phyloP scores from a whole-genome alignment of 1,140 invertebrate species.

The Cyphomyrmex costatus region DNA sequence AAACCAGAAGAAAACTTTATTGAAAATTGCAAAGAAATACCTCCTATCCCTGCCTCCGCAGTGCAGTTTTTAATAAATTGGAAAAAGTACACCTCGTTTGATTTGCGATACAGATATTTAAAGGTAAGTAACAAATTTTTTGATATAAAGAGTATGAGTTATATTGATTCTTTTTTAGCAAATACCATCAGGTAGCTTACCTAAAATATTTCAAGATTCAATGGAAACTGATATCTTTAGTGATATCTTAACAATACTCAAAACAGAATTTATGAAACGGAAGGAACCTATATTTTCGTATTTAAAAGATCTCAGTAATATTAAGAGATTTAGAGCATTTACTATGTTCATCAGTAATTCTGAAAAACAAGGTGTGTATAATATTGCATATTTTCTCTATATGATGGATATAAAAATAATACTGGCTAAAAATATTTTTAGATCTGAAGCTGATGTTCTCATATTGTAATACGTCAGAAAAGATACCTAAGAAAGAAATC shows the following conservation, averaged over 20 bases:
- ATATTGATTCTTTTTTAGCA: conserved; percentile 84
- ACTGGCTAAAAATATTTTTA: conserved; percentile 73
- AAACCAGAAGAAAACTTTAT: conserved; percentile 25
- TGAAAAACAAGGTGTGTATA: conserved; percentile 84
- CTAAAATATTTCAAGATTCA: conserved; percentile 88
- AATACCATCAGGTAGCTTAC: conserved; percentile 86
- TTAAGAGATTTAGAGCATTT: conserved; percentile 85
- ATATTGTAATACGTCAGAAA: conserved; percentile 76
- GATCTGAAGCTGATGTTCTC: conserved; percentile 79
- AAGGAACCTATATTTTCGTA: conserved; percentile 80
- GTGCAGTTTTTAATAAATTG: conserved; percentile 88
- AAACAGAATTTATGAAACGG: conserved; percentile 81
- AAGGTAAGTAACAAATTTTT: conserved; percentile 77
- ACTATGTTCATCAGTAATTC: conserved; percentile 83
- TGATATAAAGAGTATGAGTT: background rate
- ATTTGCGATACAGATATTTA: conserved; percentile 83
- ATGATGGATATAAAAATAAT: conserved; percentile 30
- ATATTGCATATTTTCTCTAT: conserved; percentile 30
- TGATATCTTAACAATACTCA: conserved; percentile 86
- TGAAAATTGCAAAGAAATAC: conserved; percentile 74
- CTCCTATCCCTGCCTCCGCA: conserved; percentile 86
- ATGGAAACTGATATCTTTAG: conserved; percentile 88
- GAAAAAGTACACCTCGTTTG: conserved; percentile 83
- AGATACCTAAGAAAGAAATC: conserved; percentile 75
- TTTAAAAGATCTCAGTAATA: conserved; percentile 81